These are phyloP conservation scores for Auanema freiburgensis DNA, from an alignment of 2,888 invertebrate species.

Conservation along the genomic window DNA sequence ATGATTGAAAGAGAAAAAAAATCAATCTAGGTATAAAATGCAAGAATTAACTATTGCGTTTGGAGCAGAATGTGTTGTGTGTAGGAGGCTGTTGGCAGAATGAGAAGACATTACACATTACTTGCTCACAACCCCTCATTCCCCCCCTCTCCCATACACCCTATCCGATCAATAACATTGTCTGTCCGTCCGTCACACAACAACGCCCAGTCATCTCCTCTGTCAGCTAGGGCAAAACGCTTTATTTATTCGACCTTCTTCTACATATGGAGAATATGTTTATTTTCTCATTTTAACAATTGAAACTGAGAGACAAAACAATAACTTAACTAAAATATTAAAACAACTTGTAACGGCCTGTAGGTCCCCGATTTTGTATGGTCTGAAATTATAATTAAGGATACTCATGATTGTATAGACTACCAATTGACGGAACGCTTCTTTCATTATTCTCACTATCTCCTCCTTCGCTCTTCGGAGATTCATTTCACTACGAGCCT, in stretches of 20 bases:
- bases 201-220: too few relatives aligned
- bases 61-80: too few relatives aligned
- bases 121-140: too few relatives aligned
- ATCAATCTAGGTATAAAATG: too few relatives aligned
- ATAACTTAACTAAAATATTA: conserved; percentile 8
- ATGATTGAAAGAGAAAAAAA: too few relatives aligned
- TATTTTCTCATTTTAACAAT: conserved; percentile 2
- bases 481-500: conserved; percentile 93
- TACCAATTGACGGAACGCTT: conserved; percentile 85
- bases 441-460: conserved; percentile 94
- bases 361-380: conserved; percentile 4
- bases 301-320: conserved; percentile 4
- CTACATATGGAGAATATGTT: background rate
- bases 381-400: too few relatives aligned
- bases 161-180: too few relatives aligned
- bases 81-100: conserved; percentile 1
- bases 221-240: background rate
- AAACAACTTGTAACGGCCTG: conserved; percentile 14
- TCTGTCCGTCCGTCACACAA: too few relatives aligned
- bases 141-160: too few relatives aligned
- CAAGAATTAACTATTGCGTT: too few relatives aligned
- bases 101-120: background rate
- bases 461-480: conserved; percentile 94
- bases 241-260: background rate
- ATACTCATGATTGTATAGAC: too few relatives aligned